These are phyloP conservation scores for Vombatus ursinus DNA, from an alignment of 2,113 vertebrate species.

Conservation along the genomic window DNA sequence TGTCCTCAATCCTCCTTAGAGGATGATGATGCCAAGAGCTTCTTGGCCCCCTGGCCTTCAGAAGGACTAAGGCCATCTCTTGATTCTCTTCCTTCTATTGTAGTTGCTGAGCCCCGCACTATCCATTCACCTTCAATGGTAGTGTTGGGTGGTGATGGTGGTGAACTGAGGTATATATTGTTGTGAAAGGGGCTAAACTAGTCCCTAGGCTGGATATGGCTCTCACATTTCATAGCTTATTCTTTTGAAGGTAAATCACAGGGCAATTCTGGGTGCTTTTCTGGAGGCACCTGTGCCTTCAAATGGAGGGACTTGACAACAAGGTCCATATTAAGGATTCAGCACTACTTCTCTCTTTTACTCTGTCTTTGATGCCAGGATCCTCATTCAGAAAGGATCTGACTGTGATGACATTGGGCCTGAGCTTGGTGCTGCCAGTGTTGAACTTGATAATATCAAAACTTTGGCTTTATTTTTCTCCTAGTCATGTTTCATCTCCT, in stretches of 20 bases:
- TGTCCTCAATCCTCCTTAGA: neutral
- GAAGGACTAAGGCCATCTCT: neutral
- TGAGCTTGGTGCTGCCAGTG: neutral
- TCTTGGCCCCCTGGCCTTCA: neutral
- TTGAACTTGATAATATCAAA: neutral
- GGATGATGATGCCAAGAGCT: neutral
- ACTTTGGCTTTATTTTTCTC: neutral
- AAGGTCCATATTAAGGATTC: neutral
- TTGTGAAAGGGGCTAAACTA: neutral
- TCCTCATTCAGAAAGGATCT: neutral
- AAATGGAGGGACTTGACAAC: neutral
- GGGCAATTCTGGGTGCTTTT: neutral
- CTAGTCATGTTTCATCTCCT: neutral
- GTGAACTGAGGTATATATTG: neutral
- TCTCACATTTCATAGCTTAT: neutral
- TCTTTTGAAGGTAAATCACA: neutral
- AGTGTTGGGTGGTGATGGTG: neutral
- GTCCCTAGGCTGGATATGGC: neutral
- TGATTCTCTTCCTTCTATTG: neutral
- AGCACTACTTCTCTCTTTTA: neutral
- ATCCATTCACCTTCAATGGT: neutral
- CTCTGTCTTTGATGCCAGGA: neutral
- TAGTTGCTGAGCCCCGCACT: neutral
- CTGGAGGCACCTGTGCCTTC: neutral
- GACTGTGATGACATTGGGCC: neutral